Evolutionary conservation across 1,140 invertebrate species (phyloP).

Genomic region (Phocides pigmalion): DNA sequence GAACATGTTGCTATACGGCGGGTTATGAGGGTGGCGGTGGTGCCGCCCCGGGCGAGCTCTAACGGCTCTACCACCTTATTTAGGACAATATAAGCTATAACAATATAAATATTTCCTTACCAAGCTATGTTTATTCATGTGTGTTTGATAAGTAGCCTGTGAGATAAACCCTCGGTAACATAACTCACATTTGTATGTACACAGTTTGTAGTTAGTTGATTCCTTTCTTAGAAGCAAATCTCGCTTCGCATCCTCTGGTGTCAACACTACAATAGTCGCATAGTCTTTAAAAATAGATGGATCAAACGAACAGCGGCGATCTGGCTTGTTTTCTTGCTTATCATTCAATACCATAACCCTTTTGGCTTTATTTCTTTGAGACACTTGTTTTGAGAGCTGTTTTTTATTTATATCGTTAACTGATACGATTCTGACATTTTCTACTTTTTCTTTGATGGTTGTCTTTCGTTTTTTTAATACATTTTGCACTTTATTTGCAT

Average conservation of each 20-base stretch:
- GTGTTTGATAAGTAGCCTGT: constrained; percentile 8
- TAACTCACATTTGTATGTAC: constrained; percentile 19
- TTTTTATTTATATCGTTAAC: neutral
- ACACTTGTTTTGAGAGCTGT: neutral
- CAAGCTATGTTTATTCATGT: constrained; percentile 18
- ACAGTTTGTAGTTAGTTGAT: constrained; percentile 7
- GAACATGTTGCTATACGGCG: no score
- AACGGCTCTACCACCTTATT: no score
- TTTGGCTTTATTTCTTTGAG: neutral
- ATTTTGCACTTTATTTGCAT: neutral
- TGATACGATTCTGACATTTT: no score
- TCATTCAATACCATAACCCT: neutral
- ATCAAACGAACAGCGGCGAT: neutral
- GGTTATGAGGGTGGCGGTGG: no score
- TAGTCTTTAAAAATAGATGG: constrained; percentile 9
- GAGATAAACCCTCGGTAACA: constrained; percentile 14
- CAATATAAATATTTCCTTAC: constrained; percentile 25
- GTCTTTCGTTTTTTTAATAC: neutral
- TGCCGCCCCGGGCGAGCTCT: no score
- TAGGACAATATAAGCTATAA: no score
- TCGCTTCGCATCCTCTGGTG: neutral
- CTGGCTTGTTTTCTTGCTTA: neutral
- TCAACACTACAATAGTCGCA: constrained; percentile 3
- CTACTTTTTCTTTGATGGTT: neutral
- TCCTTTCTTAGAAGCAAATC: constrained; percentile 16